Conservation (phyloP, 2,113 vertebrate species). For the Lamprotornis superbus region DNA sequence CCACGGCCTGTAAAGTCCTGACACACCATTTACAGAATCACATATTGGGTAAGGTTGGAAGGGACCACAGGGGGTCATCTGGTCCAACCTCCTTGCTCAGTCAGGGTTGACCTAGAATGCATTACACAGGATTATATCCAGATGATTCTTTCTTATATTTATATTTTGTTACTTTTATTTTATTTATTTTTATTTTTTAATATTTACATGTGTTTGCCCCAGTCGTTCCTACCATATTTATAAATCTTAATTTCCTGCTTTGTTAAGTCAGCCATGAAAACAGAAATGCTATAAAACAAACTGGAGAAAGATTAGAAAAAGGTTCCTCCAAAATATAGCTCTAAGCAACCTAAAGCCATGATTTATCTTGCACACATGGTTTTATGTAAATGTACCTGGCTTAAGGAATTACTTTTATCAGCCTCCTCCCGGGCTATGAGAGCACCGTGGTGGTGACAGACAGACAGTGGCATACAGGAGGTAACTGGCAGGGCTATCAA, state of each 20-base stretch:
- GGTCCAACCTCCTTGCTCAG: background rate
- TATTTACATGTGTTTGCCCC: background rate
- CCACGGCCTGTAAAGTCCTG: background rate
- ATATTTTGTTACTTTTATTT: background rate
- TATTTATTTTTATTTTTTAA: background rate
- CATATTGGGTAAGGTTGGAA: background rate
- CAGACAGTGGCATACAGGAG: background rate
- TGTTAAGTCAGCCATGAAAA: background rate
- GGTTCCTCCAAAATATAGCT: background rate
- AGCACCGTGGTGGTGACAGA: accelerated
- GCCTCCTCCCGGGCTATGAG: background rate
- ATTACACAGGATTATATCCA: background rate
- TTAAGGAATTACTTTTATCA: background rate
- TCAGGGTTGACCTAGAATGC: background rate
- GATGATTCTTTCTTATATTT: background rate
- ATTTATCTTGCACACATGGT: background rate
- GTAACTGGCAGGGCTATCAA: background rate
- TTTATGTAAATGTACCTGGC: background rate
- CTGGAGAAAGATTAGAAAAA: background rate
- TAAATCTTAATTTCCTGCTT: background rate
- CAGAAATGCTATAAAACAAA: background rate
- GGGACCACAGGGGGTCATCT: background rate
- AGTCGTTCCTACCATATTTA: background rate
- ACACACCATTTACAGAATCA: background rate
- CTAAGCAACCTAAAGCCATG: background rate